Base-by-base conservation (phyloP, 1,140 invertebrate species). In the Aphis craccivora region DNA sequence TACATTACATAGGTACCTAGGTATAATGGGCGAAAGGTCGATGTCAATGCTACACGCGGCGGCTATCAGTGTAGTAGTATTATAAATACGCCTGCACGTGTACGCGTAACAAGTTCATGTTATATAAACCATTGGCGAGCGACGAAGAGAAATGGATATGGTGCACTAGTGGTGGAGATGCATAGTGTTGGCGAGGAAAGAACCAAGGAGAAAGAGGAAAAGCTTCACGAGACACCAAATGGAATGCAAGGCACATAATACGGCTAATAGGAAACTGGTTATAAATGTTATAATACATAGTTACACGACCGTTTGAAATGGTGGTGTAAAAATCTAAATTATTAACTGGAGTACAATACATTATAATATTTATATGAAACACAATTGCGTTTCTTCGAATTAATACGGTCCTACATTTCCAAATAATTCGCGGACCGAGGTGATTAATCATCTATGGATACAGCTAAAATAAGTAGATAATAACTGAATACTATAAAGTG, bases 11-110 rank as follows among this genome's bases (percentile, higher is more conserved):
- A 76, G 48, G 18, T 76, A 76, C 60, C 60, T 48, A 23, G 22
- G 14, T 25, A 90, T 55, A 55, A 55, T 90, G n/a, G 51, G 88
- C 88, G 35, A 89, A 55, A 89, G 88, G 88, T 90, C 48, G 88
- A 89, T 20, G 87, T 51, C 87, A 87, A 25, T 43, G 40, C 7
- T 23, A 45, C 45, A 88, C 86, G 14, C n/a, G 43, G 14, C n/a
- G 43, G 30, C 14, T 23, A 83, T 40, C 84, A 14, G 11, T 23
- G 22, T 83, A 83, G 37, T 83, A 83, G 37, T 83, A 83, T 48
- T 40, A 35, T 51, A 51, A 51, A 43, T 84, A 87, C 43, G 5
- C 40, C 43, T n/a, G 30, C 84, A 45, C 30, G 43, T 43, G 18
- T 43, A 25, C 30, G 30, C 2, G n/a, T 25, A 43, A 88, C 86